A percentile compares a stretch with the other conserved stretches of the same genome.
Conservation (phyloP, 37 sponge, comb jelly and placozoan species). For the Amphimedon queenslandica region DNA sequence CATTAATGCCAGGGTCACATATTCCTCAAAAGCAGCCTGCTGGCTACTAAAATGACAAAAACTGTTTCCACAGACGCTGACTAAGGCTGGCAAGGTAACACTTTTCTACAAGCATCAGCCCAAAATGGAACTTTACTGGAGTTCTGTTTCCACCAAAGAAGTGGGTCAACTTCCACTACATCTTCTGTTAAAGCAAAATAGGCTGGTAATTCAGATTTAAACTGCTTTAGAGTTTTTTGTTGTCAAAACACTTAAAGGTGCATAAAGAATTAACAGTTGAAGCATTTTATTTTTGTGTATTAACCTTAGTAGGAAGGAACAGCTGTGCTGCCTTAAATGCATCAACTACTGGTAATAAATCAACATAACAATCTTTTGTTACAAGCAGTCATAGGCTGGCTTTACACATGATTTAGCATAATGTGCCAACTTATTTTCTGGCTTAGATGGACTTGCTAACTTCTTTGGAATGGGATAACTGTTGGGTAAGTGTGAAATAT, state of each 20-base stretch:
- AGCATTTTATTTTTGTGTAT: slow-evolving; percentile 8
- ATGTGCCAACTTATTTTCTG: not conserved
- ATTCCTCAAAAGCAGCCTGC: too few species aligned
- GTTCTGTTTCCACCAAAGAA: not conserved
- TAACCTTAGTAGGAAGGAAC: slow-evolving; percentile 11
- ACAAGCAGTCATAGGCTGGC: slow-evolving; percentile 25
- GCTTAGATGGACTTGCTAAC: not conserved
- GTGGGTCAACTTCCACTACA: not conserved
- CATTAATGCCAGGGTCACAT: too few species aligned
- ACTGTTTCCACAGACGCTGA: too few species aligned
- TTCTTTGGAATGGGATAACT: not conserved
- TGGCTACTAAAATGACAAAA: too few species aligned
- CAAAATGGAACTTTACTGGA: too few species aligned
- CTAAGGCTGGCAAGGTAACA: too few species aligned
- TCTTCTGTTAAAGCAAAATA: slow-evolving; percentile 27
- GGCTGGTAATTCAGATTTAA: slow-evolving; percentile 23
- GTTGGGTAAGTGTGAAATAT: slow-evolving; percentile 9
- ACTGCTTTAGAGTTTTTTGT: not conserved
- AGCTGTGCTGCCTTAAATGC: slow-evolving; percentile 20
- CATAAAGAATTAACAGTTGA: not conserved
- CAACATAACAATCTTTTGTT: not conserved
- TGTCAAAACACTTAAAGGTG: slow-evolving; percentile 1
- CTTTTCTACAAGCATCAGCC: too few species aligned
- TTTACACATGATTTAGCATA: slow-evolving; percentile 17
- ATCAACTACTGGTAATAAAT: slow-evolving; percentile 5